Percentiles rank a stretch among this genome's conserved stretches.
Evolutionary conservation across 2,888 invertebrate genomes (phyloP).

Genomic region (Furcula furcula): DNA sequence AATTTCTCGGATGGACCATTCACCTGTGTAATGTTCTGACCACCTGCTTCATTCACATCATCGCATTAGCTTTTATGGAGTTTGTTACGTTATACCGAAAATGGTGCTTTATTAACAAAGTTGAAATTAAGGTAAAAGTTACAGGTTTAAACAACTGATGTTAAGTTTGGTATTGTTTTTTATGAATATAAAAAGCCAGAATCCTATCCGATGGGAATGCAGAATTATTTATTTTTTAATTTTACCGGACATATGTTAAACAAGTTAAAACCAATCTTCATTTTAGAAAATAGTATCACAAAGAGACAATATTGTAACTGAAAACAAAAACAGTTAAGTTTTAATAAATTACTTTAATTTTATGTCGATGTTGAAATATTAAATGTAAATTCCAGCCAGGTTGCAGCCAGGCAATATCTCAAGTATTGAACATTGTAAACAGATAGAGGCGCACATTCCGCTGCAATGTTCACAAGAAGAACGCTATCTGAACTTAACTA

Average conservation of each 20-base stretch:
- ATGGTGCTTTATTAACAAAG: neutral
- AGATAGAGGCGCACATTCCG: conserved; percentile 30
- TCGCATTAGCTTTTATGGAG: neutral
- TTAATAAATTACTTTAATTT: no score
- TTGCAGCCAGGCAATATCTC: conserved; percentile 26
- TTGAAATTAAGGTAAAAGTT: neutral
- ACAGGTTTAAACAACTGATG: no score
- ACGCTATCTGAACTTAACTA: conserved; percentile 16
- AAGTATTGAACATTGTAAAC: conserved; percentile 37
- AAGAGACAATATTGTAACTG: no score
- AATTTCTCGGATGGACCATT: neutral
- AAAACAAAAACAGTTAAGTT: no score
- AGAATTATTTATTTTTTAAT: no score
- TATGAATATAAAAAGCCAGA: no score
- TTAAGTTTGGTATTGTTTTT: no score
- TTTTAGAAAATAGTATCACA: no score
- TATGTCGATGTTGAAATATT: no score
- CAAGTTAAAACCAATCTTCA: no score
- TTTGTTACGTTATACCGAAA: neutral
- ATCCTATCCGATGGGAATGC: no score
- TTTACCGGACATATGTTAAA: no score
- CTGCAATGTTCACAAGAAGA: conserved; percentile 18
- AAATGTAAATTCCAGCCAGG: conserved; percentile 16
- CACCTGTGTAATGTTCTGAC: neutral
- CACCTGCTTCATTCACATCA: neutral